Conservation (phyloP, 2,113 vertebrate genomes). For the Silurus glanis region DNA sequence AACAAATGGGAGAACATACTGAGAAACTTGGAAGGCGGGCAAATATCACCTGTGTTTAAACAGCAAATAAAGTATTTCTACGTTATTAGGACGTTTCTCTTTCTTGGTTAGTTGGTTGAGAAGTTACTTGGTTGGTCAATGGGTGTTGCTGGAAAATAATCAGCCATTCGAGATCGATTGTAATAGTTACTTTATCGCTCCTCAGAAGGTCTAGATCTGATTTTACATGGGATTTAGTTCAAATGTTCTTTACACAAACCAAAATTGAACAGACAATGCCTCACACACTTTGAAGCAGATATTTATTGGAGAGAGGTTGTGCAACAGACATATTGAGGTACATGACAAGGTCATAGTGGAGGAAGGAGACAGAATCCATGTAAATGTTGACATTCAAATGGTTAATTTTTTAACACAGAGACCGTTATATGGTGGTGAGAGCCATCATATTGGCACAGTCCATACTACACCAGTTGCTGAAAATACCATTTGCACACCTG, state of each 20-base stretch:
- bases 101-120: background rate
- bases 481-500: conserved; percentile 8
- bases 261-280: conserved; percentile 20
- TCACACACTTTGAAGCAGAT: conserved; percentile 90
- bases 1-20: background rate
- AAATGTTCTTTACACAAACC: background rate
- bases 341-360: conserved; percentile 82
- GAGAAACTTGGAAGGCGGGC: background rate
- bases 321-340: conserved; percentile 93
- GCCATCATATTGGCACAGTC: conserved; percentile 5
- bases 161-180: background rate
- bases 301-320: conserved; percentile 86
- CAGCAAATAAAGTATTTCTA: background rate
- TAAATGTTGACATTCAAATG: conserved; percentile 32
- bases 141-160: background rate
- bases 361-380: conserved; percentile 55
- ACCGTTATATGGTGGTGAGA: conserved; percentile 1
- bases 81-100: background rate
- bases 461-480: background rate
- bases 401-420: background rate
- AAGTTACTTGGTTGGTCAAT: background rate
- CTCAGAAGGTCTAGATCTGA: background rate
- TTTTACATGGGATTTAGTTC: background rate
- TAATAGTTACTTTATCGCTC: background rate
- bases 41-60: background rate